Evolutionary conservation across 2,113 vertebrate genomes (phyloP).

Genomic region (Erinaceus europaeus): DNA sequence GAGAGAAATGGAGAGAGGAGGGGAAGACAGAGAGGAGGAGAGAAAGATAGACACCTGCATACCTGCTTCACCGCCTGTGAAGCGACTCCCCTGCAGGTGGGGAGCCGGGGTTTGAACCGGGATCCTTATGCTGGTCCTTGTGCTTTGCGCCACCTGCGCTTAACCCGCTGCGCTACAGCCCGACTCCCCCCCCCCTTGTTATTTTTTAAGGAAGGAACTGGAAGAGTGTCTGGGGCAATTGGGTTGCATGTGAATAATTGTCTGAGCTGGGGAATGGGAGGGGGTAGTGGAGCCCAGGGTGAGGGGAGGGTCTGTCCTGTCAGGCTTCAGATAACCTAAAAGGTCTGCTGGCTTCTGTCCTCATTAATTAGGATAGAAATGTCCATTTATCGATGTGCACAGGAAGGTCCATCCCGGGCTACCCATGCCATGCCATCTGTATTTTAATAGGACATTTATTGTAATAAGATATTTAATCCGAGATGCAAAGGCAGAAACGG

Average conservation of each 20-base stretch:
- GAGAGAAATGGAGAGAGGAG: no score
- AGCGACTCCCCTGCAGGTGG: no score
- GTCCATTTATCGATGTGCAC: not conserved
- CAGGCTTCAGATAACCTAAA: not conserved
- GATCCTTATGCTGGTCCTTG: no score
- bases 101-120: no score
- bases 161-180: no score
- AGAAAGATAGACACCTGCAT: no score
- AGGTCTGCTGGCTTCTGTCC: slow-evolving; percentile 3
- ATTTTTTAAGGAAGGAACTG: not conserved
- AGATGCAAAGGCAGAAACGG: not conserved
- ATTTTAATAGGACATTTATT: slow-evolving; percentile 56
- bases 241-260: not conserved
- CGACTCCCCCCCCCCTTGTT: no score
- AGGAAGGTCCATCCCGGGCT: not conserved
- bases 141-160: no score
- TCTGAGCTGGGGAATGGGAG: not conserved
- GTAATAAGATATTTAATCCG: slow-evolving; percentile 10
- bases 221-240: not conserved
- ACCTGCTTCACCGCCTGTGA: no score
- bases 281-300: not conserved
- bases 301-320: not conserved
- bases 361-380: slow-evolving; percentile 39
- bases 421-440: not conserved
- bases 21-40: no score